Evolutionary conservation across 2,888 invertebrate genomes (phyloP).

Genomic region (Ophion ventricosus): DNA sequence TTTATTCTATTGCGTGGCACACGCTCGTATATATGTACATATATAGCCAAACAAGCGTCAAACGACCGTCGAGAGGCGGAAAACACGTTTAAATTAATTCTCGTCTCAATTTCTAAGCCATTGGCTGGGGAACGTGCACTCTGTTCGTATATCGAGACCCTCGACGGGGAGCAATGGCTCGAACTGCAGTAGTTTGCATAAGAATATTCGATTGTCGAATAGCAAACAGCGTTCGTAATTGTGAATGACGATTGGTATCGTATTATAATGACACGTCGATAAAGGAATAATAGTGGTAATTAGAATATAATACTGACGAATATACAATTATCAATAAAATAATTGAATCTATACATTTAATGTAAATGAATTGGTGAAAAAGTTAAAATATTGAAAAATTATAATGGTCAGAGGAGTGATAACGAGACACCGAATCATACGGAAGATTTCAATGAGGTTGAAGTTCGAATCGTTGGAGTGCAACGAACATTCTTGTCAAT

Average conservation of each 20-base stretch:
- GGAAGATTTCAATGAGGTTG: no score
- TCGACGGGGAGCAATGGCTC: neutral
- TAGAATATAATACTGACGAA: neutral
- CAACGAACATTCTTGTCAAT: no score
- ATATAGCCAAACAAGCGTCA: conserved; percentile 22
- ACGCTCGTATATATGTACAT: conserved; percentile 8
- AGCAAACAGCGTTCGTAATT: neutral
- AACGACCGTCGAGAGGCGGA: conserved; percentile 1
- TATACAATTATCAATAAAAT: neutral
- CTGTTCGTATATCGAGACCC: neutral
- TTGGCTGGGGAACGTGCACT: conserved; percentile 1
- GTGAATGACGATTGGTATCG: neutral
- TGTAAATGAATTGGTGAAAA: neutral
- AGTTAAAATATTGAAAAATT: neutral
- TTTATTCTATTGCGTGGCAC: conserved; percentile 46
- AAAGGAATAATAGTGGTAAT: neutral
- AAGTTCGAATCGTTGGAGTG: no score
- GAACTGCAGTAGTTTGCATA: neutral
- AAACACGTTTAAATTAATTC: conserved; percentile 14
- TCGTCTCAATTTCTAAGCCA: neutral
- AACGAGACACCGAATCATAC: neutral
- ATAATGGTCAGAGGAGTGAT: neutral
- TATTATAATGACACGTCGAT: neutral
- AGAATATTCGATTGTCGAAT: neutral
- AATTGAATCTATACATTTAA: neutral